phyloP scores from a whole-genome alignment of 2,113 vertebrate species.

The Pipra filicauda region DNA sequence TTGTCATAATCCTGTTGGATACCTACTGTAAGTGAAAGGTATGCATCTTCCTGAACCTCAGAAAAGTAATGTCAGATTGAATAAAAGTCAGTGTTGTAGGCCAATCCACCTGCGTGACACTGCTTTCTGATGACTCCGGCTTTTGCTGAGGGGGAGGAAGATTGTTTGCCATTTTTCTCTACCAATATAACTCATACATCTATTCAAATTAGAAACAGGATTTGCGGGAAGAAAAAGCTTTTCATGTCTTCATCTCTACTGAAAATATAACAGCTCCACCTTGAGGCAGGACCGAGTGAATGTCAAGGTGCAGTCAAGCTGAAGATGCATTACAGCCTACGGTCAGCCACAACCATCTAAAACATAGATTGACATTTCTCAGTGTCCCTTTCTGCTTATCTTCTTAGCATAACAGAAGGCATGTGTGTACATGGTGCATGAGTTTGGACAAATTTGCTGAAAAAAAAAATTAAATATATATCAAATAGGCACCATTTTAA shows the following conservation, averaged over 20 bases:
- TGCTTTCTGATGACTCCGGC: not conserved
- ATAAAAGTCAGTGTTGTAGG: not conserved
- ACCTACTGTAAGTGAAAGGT: not conserved
- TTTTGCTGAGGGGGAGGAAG: not conserved
- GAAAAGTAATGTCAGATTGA: not conserved
- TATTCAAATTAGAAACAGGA: conserved; percentile 1
- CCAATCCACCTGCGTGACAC: not conserved
- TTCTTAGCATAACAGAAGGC: not conserved
- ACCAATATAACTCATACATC: not conserved
- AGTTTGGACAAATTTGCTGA: not conserved
- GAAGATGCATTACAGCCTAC: not conserved
- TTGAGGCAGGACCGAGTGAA: conserved; percentile 38
- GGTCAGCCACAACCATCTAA: not conserved
- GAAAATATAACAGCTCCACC: conserved; percentile 72
- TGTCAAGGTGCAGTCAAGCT: not conserved
- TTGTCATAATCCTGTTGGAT: not conserved
- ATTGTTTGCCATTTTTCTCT: not conserved
- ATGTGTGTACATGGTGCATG: not conserved
- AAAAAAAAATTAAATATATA: not conserved
- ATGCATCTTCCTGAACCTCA: not conserved
- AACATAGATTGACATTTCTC: not conserved
- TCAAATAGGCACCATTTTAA: not conserved
- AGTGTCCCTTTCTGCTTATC: not conserved
- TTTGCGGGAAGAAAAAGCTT: not conserved
- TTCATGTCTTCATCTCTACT: not conserved